Evolutionary conservation across 2,113 vertebrate species (phyloP).

Genomic region (Piliocolobus tephrosceles): DNA sequence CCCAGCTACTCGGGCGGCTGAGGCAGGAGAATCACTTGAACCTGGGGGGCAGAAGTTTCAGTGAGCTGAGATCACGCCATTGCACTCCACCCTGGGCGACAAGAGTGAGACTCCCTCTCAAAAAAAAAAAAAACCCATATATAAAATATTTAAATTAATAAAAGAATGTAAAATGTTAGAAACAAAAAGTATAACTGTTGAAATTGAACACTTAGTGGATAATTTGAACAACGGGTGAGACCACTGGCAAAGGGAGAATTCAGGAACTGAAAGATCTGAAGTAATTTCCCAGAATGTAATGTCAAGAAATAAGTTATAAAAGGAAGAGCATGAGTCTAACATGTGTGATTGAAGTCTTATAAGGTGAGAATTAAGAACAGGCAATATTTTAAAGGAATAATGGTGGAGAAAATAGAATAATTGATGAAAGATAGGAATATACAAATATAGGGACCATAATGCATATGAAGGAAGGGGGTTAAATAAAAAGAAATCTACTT

Average conservation of each 20-base stretch:
- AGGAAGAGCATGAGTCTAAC: not conserved
- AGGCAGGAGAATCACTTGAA: too few species aligned
- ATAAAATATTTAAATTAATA: conserved; percentile 28
- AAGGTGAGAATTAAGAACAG: too few species aligned
- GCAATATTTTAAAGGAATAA: too few species aligned
- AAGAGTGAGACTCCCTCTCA: too few species aligned
- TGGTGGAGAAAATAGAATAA: too few species aligned
- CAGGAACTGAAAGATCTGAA: not conserved
- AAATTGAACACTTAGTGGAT: not conserved
- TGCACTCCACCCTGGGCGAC: too few species aligned
- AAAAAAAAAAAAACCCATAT: not conserved
- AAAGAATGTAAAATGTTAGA: not conserved
- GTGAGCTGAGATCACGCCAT: too few species aligned
- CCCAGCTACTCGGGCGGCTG: too few species aligned
- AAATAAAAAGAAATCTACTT: not conserved
- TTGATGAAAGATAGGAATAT: too few species aligned
- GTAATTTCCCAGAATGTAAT: not conserved
- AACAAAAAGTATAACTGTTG: not conserved
- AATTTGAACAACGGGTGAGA: not conserved
- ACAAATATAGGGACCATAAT: too few species aligned
- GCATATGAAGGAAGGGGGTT: too few species aligned
- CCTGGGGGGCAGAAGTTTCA: too few species aligned
- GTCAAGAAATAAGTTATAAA: not conserved
- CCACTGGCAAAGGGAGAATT: not conserved
- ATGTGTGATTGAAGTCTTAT: not conserved